Evolutionary conservation across 2,797 vertebrate genomes (phyloP), one percentile per base, ranked within the genome.

Genomic region (Onychomys torridus): DNA sequence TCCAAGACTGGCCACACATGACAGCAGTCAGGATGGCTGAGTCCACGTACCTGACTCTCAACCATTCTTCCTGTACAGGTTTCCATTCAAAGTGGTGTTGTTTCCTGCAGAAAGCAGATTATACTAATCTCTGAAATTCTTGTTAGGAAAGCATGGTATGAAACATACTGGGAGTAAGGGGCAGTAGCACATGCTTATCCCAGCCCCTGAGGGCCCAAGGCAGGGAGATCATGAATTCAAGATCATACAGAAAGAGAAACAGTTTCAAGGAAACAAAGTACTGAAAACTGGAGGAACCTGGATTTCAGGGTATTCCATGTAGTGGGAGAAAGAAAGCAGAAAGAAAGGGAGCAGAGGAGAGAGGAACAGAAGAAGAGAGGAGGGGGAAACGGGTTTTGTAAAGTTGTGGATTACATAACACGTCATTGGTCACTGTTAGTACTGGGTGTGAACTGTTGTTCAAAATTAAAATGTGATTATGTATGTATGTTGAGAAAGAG

Each of bases 81-180:
- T 67, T 93, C 63, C 34, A 52, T 3, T 63, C 23, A 19, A 12
- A 5, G 78, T 76, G 59, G 4, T 5, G 29, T 3, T 43, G 21
- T 61, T 92, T 76, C 84, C 21, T 65, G n/a, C 49, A 92, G 25
- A 78, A 92, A 85, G 63, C 19, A 87, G 43, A 63, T n/a, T n/a
- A n/a, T n/a, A n/a, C n/a, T n/a, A n/a, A n/a, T n/a, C n/a, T 40
- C 49, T 83, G 11, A 77, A 91, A 91, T 34, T 11, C 9, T 57
- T 79, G 27, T 16, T 67, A 87, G n/a, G 59, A 83, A 96, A 95
- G 2, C 19, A 23, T 63, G 32, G 73, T 5, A 27, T 57, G 84
- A 69, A 71, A 89, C 23, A 63, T 82, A 9, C 25, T 55, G 19
- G n/a, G 61, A 40, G 5, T 46, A 23, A 55, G 16, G 9, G 8